phyloP scores from a whole-genome alignment of 2,888 invertebrate species.

The Ectemnius lituratus region DNA sequence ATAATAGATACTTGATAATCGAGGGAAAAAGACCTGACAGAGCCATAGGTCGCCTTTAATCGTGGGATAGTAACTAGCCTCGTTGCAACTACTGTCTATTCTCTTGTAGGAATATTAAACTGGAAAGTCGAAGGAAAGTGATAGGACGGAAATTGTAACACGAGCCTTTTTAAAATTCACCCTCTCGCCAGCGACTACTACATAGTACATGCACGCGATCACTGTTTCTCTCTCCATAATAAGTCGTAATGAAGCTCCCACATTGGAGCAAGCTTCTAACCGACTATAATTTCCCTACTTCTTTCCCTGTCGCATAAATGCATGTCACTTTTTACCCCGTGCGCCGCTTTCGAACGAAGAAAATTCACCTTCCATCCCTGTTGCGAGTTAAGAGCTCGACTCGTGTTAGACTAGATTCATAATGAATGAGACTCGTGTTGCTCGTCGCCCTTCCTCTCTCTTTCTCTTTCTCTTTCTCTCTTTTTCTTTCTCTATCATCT shows the following conservation, averaged over 20 bases:
- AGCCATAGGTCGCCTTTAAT: background rate
- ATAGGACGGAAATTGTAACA: slow-evolving; percentile 18
- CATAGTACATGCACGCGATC: slow-evolving; percentile 31
- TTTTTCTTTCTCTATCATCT: background rate
- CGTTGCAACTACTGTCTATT: slow-evolving; percentile 30
- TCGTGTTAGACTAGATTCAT: too few species aligned
- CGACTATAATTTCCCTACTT: background rate
- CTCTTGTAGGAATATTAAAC: background rate
- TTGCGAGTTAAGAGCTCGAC: too few species aligned
- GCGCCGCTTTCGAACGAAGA: too few species aligned
- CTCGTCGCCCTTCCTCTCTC: too few species aligned
- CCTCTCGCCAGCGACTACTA: background rate
- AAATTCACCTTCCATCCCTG: too few species aligned
- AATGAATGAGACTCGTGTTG: too few species aligned
- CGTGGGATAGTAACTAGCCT: slow-evolving; percentile 38
- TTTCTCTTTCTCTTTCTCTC: background rate
- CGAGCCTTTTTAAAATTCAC: slow-evolving; percentile 40
- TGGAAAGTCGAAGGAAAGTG: slow-evolving; percentile 16
- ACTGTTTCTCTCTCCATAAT: slow-evolving; percentile 17
- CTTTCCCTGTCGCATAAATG: background rate
- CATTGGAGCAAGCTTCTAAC: slow-evolving; percentile 4
- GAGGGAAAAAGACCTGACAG: background rate
- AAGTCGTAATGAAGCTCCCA: slow-evolving; percentile 35
- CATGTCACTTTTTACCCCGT: background rate
- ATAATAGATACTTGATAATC: background rate